phyloP scores from a whole-genome alignment of 2,888 invertebrate species.

The Tipula confusa region DNA sequence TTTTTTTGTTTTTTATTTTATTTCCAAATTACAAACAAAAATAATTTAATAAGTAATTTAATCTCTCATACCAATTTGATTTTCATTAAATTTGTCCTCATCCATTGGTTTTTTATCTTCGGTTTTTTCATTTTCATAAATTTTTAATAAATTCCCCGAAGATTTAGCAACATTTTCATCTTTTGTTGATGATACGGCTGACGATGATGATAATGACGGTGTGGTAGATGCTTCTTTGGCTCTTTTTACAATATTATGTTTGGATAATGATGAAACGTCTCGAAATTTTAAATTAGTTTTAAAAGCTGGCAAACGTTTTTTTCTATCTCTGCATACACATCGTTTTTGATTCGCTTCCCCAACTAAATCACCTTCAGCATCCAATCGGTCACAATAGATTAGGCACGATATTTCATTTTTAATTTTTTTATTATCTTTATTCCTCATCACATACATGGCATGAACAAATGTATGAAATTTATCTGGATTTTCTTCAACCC shows the following conservation, averaged over 20 bases:
- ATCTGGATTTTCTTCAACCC: neutral
- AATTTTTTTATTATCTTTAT: neutral
- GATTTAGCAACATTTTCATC: neutral
- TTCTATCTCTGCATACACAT: neutral
- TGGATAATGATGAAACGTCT: neutral
- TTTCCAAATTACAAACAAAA: neutral
- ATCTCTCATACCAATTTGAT: slow-evolving; percentile 9
- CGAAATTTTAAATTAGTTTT: too few species aligned
- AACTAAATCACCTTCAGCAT: neutral
- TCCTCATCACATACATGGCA: neutral
- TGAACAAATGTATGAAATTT: neutral
- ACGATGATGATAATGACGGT: neutral
- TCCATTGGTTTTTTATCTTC: neutral
- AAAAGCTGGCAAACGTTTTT: too few species aligned
- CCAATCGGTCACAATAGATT: neutral
- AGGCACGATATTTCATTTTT: neutral
- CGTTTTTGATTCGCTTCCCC: neutral
- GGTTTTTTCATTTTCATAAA: neutral
- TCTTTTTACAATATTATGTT: neutral
- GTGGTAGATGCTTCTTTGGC: neutral
- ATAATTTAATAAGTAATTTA: neutral
- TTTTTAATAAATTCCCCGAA: neutral
- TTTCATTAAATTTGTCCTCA: neutral
- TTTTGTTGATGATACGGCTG: neutral
- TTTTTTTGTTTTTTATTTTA: neutral